Conservation (phyloP, 2,888 invertebrate species). For the Falcaria lacertinaria region DNA sequence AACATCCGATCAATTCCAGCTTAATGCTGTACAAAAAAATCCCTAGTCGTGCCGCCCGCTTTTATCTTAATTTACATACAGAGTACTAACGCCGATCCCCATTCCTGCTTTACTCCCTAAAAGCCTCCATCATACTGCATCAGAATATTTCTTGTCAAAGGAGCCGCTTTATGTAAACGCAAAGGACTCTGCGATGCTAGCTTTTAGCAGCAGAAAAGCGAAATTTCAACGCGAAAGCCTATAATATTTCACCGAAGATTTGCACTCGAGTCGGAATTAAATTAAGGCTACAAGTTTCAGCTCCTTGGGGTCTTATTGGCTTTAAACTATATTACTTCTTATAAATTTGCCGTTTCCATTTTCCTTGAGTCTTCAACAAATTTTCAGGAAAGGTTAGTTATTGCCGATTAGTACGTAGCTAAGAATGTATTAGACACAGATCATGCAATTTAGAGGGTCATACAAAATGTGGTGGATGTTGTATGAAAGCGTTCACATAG, state of each 20-base stretch:
- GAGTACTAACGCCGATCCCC: background rate
- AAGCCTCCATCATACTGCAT: constrained; percentile 38
- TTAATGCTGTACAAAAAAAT: background rate
- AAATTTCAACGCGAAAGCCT: constrained; percentile 25
- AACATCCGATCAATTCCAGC: background rate
- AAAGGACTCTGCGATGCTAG: constrained; percentile 39
- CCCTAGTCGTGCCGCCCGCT: background rate
- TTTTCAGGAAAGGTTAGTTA: no score
- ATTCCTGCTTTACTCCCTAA: constrained; percentile 25
- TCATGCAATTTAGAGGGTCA: constrained; percentile 33
- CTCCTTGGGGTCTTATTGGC: background rate
- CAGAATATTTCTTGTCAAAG: constrained; percentile 45
- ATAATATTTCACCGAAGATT: constrained; percentile 19
- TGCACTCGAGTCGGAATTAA: constrained; percentile 19
- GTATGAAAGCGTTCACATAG: constrained; percentile 85
- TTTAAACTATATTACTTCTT: background rate
- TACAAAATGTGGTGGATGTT: constrained; percentile 48
- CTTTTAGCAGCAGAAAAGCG: constrained; percentile 30
- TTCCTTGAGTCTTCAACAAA: background rate
- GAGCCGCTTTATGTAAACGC: constrained; percentile 37
- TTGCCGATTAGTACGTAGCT: constrained; percentile 2
- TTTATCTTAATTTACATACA: constrained; percentile 1
- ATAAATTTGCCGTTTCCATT: background rate
- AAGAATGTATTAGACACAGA: constrained; percentile 16
- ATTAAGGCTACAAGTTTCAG: constrained; percentile 15